A percentile compares a stretch with the other conserved stretches of the same genome.
Evolutionary conservation across 2,113 vertebrate species (phyloP).

Genomic region (Coptodon rendalli): DNA sequence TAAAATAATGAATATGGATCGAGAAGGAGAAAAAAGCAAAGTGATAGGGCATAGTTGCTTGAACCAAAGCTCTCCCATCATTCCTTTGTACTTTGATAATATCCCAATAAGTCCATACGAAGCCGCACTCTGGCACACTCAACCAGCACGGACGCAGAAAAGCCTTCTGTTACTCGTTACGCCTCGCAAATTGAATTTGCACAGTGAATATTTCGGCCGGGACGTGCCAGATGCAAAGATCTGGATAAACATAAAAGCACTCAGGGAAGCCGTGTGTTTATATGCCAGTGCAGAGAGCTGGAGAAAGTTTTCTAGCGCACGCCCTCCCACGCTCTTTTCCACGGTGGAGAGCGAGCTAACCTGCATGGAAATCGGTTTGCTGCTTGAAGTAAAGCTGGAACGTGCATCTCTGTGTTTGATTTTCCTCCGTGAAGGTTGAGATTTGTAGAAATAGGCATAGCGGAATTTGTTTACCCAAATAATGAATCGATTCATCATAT

Average conservation of each 20-base stretch:
- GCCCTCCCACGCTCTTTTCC: neutral
- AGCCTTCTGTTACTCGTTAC: conserved; percentile 59
- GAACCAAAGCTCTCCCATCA: neutral
- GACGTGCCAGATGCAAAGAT: conserved; percentile 59
- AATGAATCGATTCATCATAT: neutral
- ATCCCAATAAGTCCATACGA: conserved; percentile 29
- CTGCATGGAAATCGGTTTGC: neutral
- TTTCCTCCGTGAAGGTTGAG: neutral
- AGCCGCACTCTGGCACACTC: conserved; percentile 32
- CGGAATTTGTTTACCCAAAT: conserved; percentile 11
- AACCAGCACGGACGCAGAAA: conserved; percentile 21
- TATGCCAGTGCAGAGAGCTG: conserved; percentile 29
- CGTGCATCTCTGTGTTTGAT: neutral
- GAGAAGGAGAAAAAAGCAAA: neutral
- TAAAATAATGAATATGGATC: neutral
- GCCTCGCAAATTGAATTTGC: conserved; percentile 59
- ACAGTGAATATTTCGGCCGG: conserved; percentile 47
- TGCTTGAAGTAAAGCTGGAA: neutral
- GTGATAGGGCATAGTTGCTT: neutral
- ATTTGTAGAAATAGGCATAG: neutral
- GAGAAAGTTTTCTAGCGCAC: neutral
- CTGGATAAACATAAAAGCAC: conserved; percentile 67
- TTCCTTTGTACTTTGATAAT: conserved; percentile 39
- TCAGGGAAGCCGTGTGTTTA: conserved; percentile 46
- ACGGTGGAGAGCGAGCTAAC: neutral